phyloP scores from a whole-genome alignment of 2,113 vertebrate species.

The Mormoops blainvillei region DNA sequence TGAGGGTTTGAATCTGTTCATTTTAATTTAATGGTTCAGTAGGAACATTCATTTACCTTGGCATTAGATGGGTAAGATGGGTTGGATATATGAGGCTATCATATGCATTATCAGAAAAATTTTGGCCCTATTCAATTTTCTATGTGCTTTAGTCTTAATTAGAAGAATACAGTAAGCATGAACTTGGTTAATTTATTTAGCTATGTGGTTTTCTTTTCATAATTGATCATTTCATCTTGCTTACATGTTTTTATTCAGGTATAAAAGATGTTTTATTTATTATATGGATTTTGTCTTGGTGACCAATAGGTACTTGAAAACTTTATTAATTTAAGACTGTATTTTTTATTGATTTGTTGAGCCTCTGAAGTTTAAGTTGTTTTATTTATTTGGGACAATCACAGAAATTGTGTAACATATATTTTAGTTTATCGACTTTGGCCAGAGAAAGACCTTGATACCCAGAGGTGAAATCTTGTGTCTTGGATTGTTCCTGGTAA shows the following conservation, averaged over 20 bases:
- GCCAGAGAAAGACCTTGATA: neutral
- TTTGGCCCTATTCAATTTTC: neutral
- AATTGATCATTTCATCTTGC: neutral
- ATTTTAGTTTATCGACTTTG: neutral
- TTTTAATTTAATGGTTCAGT: neutral
- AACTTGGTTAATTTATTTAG: neutral
- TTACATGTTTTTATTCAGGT: neutral
- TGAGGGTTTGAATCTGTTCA: neutral
- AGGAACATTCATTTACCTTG: neutral
- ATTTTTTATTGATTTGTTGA: neutral
- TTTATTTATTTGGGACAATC: neutral
- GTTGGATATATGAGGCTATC: too few species aligned
- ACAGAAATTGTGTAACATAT: neutral
- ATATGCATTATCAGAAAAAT: too few species aligned
- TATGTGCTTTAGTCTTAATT: neutral
- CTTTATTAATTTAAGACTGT: too few species aligned
- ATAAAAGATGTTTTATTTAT: neutral
- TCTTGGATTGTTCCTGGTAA: neutral
- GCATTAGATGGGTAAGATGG: neutral
- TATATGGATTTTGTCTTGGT: neutral
- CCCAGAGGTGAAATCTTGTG: neutral
- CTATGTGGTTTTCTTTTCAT: neutral
- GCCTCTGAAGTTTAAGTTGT: neutral
- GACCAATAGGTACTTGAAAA: neutral
- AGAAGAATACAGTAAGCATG: neutral